A percentile compares a stretch with the other conserved stretches of the same genome.
Evolutionary conservation across 2,888 invertebrate genomes (phyloP).

Genomic region (Ochropacha duplaris): DNA sequence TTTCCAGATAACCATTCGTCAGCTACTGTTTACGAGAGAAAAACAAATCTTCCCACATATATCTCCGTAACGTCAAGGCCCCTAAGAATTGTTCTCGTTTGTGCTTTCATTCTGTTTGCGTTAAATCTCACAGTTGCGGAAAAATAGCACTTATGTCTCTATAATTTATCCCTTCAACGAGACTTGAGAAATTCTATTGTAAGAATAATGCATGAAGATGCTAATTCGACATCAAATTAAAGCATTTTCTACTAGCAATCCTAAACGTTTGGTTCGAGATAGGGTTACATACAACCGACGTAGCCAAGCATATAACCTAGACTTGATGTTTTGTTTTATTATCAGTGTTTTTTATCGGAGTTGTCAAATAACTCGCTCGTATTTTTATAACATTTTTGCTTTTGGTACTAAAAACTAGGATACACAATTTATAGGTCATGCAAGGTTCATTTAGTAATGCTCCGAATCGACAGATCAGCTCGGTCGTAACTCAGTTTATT

Average conservation of each 20-base stretch:
- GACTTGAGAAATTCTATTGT: not conserved
- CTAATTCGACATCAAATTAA: not conserved
- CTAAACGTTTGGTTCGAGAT: not conserved
- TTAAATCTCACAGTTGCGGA: not conserved
- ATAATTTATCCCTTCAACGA: not conserved
- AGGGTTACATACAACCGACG: not conserved
- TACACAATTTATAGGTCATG: too few relatives aligned
- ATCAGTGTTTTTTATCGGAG: too few relatives aligned
- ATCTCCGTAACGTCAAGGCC: constrained; percentile 4
- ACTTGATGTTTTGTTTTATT: too few relatives aligned
- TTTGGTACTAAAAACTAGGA: too few relatives aligned
- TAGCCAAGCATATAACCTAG: too few relatives aligned
- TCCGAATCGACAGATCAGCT: not conserved
- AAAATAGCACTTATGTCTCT: not conserved
- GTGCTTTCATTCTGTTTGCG: not conserved
- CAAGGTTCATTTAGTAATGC: not conserved
- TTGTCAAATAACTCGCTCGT: too few relatives aligned
- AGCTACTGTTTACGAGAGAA: constrained; percentile 4
- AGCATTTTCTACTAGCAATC: not conserved
- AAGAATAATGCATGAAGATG: not conserved
- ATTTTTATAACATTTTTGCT: too few relatives aligned
- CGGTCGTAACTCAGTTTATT: not conserved
- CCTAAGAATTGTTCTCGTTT: constrained; percentile 1
- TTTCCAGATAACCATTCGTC: constrained; percentile 3
- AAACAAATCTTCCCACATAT: constrained; percentile 6